Conservation (phyloP, 2,888 invertebrate species). For the Heliconius charithonia region DNA sequence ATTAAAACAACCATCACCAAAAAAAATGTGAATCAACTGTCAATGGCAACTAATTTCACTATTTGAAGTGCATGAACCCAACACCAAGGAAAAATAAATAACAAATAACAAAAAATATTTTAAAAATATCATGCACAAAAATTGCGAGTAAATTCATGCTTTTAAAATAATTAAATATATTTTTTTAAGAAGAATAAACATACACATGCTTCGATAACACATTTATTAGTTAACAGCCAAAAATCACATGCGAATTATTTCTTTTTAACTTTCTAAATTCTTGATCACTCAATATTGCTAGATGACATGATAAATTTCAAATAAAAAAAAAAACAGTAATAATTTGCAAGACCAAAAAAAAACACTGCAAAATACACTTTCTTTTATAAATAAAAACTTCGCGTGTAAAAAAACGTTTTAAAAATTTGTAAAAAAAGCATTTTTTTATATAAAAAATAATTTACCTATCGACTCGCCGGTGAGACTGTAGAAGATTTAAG, state of each 20-base stretch:
- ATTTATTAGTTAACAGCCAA: slow-evolving; percentile 27
- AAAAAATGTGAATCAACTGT: neutral
- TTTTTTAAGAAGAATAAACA: slow-evolving; percentile 18
- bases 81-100: neutral
- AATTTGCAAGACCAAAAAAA: slow-evolving; percentile 36
- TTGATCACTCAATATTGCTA: slow-evolving; percentile 77
- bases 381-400: slow-evolving; percentile 32
- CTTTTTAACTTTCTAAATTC: slow-evolving; percentile 50
- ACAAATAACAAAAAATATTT: neutral
- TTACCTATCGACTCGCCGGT: slow-evolving; percentile 48
- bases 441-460: slow-evolving; percentile 10
- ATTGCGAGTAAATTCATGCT: slow-evolving; percentile 29
- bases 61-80: neutral
- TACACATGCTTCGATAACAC: slow-evolving; percentile 37
- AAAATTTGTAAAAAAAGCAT: slow-evolving; percentile 17
- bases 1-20: slow-evolving; percentile 7
- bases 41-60: neutral
- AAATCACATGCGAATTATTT: slow-evolving; percentile 55
- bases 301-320: slow-evolving; percentile 51
- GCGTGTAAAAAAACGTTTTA: slow-evolving; percentile 22
- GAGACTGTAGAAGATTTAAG: slow-evolving; percentile 44
- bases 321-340: slow-evolving; percentile 29
- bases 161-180: neutral
- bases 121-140: slow-evolving; percentile 27
- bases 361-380: slow-evolving; percentile 52